Percentiles rank a stretch among this genome's conserved stretches.
These are phyloP conservation scores for Scaptomyza cyrtandrae DNA, from an alignment of 2,888 invertebrate genomes.

Conservation along the genomic window DNA sequence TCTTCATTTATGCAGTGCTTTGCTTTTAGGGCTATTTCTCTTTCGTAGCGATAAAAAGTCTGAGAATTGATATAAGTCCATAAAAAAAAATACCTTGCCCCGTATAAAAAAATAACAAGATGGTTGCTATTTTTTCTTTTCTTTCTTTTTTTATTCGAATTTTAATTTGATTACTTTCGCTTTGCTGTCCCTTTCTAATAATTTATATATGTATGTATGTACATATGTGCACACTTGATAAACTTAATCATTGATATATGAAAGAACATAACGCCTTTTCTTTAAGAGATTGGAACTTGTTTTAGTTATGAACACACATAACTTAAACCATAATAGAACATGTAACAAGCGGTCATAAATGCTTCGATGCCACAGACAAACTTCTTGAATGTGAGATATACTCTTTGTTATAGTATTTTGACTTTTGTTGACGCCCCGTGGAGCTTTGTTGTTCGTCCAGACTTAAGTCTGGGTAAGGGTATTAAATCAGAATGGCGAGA, in stretches of 20 bases:
- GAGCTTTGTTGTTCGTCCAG: slow-evolving; percentile 6
- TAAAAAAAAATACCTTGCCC: slow-evolving; percentile 65
- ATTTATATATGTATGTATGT: slow-evolving; percentile 27
- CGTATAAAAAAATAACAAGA: slow-evolving; percentile 14
- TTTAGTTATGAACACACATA: slow-evolving; percentile 13
- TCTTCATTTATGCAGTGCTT: slow-evolving; percentile 61
- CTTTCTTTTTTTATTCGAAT: slow-evolving; percentile 60
- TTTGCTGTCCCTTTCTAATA: slow-evolving; percentile 25
- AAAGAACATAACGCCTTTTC: slow-evolving; percentile 11
- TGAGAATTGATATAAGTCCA: slow-evolving; percentile 77
- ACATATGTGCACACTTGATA: slow-evolving; percentile 10
- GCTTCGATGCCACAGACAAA: neutral
- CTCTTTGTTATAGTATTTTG: neutral
- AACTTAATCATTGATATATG: slow-evolving; percentile 39
- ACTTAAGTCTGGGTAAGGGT: neutral
- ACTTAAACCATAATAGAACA: slow-evolving; percentile 1
- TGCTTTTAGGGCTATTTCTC: slow-evolving; percentile 56
- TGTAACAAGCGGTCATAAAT: slow-evolving; percentile 8
- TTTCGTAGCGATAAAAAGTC: slow-evolving; percentile 64
- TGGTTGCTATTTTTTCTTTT: slow-evolving; percentile 18
- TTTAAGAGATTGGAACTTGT: slow-evolving; percentile 26
- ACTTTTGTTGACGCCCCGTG: slow-evolving; percentile 24
- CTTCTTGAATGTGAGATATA: slow-evolving; percentile 6
- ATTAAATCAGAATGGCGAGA: neutral
- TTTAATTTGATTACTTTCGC: slow-evolving; percentile 79